These are phyloP conservation scores for Phoxinus phoxinus DNA, from an alignment of 2,113 vertebrate species.

Conservation along the genomic window DNA sequence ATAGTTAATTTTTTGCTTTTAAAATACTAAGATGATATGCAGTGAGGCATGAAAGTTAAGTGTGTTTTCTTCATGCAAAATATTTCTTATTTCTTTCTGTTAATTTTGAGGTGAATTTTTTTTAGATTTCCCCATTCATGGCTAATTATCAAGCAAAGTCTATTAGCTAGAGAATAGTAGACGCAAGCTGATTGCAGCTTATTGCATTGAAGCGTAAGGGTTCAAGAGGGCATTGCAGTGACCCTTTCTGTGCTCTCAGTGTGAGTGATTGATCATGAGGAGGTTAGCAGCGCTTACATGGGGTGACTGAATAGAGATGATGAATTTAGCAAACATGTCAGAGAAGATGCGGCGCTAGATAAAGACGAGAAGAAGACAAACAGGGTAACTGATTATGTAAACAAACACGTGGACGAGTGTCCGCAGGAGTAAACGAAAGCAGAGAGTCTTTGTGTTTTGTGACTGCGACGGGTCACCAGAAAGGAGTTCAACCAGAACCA, in stretches of 20 bases:
- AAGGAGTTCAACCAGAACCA: neutral
- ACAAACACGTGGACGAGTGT: slow-evolving; percentile 67
- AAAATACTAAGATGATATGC: neutral
- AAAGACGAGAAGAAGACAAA: slow-evolving; percentile 56
- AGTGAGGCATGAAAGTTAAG: neutral
- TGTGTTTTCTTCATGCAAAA: neutral
- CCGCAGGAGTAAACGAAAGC: slow-evolving; percentile 26
- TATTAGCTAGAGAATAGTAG: neutral
- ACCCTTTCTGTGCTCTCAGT: slow-evolving; percentile 2
- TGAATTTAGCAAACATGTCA: slow-evolving; percentile 62
- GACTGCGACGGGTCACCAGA: neutral
- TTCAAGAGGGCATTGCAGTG: slow-evolving; percentile 15
- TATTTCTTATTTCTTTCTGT: neutral
- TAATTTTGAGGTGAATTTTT: neutral
- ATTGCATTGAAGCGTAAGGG: slow-evolving; percentile 1
- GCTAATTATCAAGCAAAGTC: neutral
- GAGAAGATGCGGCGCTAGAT: slow-evolving; percentile 63
- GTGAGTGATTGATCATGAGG: slow-evolving; percentile 49
- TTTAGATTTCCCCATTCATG: neutral
- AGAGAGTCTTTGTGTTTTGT: slow-evolving; percentile 22
- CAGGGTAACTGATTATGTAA: slow-evolving; percentile 64
- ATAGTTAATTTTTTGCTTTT: neutral
- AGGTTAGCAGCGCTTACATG: slow-evolving; percentile 61
- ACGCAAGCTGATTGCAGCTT: neutral
- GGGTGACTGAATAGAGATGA: slow-evolving; percentile 63